These are phyloP conservation scores for Sinelater perroti DNA, from an alignment of 2,888 invertebrate genomes.

Conservation along the genomic window DNA sequence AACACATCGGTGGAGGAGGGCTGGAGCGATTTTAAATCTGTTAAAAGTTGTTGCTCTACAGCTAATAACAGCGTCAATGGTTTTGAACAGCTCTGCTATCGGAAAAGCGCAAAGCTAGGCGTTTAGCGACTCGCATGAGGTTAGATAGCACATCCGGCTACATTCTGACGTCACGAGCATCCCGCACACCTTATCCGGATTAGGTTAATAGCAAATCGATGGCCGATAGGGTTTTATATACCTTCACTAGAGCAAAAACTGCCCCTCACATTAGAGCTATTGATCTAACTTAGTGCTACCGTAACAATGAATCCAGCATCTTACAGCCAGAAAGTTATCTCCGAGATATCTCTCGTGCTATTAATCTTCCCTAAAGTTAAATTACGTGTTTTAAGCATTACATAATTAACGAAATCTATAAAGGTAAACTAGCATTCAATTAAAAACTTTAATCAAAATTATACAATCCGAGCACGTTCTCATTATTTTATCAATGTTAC, in stretches of 20 bases:
- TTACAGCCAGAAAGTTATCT: too few relatives aligned
- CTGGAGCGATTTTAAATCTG: conserved; percentile 30
- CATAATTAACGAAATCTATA: too few relatives aligned
- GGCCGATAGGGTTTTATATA: conserved; percentile 39
- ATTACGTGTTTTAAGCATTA: too few relatives aligned
- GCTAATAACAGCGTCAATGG: conserved; percentile 32
- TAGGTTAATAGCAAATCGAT: conserved; percentile 42
- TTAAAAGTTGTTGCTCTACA: conserved; percentile 28
- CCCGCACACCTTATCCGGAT: conserved; percentile 39
- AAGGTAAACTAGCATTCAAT: too few relatives aligned
- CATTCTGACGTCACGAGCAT: conserved; percentile 36
- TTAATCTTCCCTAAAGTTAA: too few relatives aligned
- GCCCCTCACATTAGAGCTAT: conserved; percentile 35
- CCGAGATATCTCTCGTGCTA: too few relatives aligned
- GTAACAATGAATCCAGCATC: conserved; percentile 20
- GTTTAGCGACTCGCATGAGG: conserved; percentile 35
- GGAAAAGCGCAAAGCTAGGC: conserved; percentile 32
- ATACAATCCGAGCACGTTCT: too few relatives aligned
- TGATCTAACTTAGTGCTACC: conserved; percentile 31
- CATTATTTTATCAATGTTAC: too few relatives aligned
- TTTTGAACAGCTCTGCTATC: conserved; percentile 30
- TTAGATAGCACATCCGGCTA: conserved; percentile 40
- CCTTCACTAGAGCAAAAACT: conserved; percentile 37
- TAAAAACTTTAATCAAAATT: too few relatives aligned
- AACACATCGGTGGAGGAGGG: conserved; percentile 20